Evolutionary conservation across 2,888 invertebrate species (phyloP), one percentile per base, ranked within the genome.

Genomic region (Itoplectis maculator): DNA sequence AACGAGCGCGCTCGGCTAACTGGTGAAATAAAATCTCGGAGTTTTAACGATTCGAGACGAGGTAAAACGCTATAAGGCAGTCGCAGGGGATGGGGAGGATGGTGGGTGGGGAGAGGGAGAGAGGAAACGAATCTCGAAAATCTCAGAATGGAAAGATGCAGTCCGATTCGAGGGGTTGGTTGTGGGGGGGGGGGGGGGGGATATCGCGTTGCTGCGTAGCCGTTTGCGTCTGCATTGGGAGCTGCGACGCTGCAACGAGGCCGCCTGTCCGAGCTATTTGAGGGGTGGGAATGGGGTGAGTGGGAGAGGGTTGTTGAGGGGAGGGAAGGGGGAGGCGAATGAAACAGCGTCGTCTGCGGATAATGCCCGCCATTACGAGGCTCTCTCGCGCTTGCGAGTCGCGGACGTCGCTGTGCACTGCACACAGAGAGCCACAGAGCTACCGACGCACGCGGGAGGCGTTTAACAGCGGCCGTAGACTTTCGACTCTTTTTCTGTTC

Each of bases 291-390:
- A 29, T 47, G 49, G 61, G n/a, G n/a, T n/a, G n/a, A n/a, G n/a
- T n/a, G n/a, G n/a, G n/a, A n/a, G n/a, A n/a, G n/a, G n/a, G n/a
- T n/a, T n/a, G n/a, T n/a, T n/a, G n/a, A n/a, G n/a, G 37, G 2
- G 15, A 11, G 6, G 54, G 29, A 5, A 40, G 20, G 13, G 15
- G 29, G 49, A 56, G 35, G 83, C 84, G 84, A 86, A 85, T 84
- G 79, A 84, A 85, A 84, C 76, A 83, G 81, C 82, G 72, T 85
- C 82, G 63, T 83, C 86, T 86, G 86, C 73, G 81, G 87, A 86
- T 88, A 87, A 87, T 87, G 85, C 73, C n/a, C 72, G 40, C 84
- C 81, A 86, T 87, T 86, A 83, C 79, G 77, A 51, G 61, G 23
- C 47, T 37, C 37, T 45, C 51, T 54, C 29, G 23, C 49, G 49